Evolutionary conservation across 2,113 vertebrate species (phyloP), one percentile per base, ranked within the genome.

Genomic region (Dipodomys merriami): DNA sequence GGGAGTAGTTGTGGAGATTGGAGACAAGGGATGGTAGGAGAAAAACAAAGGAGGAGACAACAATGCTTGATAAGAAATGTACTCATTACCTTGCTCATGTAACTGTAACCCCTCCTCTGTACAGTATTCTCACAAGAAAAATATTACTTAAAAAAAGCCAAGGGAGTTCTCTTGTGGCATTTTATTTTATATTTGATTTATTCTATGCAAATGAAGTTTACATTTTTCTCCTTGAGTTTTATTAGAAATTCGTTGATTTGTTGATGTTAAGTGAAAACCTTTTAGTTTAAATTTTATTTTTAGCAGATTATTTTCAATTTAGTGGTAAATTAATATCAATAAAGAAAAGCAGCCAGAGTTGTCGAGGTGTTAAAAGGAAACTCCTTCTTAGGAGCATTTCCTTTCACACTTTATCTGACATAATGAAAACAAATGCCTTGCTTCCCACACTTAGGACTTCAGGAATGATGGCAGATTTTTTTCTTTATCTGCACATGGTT

Each of bases 281-380:
- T 96, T 97, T 91, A 92, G 88, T 95, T 94, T 93, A 87, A 89
- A 94, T 80, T 79, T 94, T 73, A 94, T 76, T 96, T 95, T 91
- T 72, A 76, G 39, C 46, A 95, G 95, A 94, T 93, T 94, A 93
- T 77, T 96, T 97, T 94, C 60, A 86, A 96, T 82, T 95, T 91
- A 72, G 76, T 92, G 46, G 57, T 86, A 96, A 96, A 95, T 95
- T 93, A 94, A 74, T 95, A 87, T 90, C 81, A 95, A 95, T 95
- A 94, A 88, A 95, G 64, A 62, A 93, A 94, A 94, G 73, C 83
- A 91, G 69, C 71, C 88, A 86, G 76, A 89, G 30, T 88, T 95
- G 53, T 90, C 91, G 95, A 93, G 5, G n/a, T 89, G 49, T 90
- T 91, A 76, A 89, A 91, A 93, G 23, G 49, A 93, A 95, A 83